These are phyloP conservation scores for Thymelicus lineola DNA, from an alignment of 2,888 invertebrate genomes.

Conservation along the genomic window DNA sequence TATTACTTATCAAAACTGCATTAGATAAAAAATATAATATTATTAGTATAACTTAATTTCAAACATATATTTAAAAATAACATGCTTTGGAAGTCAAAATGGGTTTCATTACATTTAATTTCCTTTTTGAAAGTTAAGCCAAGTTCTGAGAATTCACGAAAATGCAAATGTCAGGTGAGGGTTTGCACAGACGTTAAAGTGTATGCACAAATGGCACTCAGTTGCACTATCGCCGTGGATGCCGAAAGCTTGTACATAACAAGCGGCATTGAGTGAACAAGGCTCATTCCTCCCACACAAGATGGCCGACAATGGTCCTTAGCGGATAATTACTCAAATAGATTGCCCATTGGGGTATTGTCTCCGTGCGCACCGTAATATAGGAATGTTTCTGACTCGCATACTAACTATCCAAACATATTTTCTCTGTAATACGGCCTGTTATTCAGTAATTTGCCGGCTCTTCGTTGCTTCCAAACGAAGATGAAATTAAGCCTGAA, in stretches of 20 bases:
- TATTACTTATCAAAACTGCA: no score
- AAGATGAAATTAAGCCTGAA: background rate
- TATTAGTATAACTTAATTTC: background rate
- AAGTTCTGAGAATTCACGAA: constrained; percentile 15
- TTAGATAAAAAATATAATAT: no score
- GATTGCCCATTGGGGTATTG: constrained; percentile 84
- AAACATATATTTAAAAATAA: background rate
- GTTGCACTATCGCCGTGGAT: constrained; percentile 63
- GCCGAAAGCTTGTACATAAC: constrained; percentile 75
- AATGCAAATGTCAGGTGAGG: constrained; percentile 31
- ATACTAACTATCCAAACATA: constrained; percentile 56
- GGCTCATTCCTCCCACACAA: constrained; percentile 81
- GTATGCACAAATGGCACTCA: constrained; percentile 63
- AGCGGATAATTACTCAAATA: constrained; percentile 85
- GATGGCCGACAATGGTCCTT: constrained; percentile 84
- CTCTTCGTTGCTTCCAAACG: background rate
- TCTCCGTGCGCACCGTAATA: constrained; percentile 73
- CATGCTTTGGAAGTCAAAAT: background rate
- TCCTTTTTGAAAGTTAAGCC: background rate
- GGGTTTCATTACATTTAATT: background rate
- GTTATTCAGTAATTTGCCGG: constrained; percentile 18
- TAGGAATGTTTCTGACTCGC: constrained; percentile 65
- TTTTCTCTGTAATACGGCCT: constrained; percentile 36
- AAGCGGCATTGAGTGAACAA: constrained; percentile 75
- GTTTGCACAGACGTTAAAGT: constrained; percentile 33